Conservation (phyloP, 2,888 invertebrate species). For the Chesias legatella region DNA sequence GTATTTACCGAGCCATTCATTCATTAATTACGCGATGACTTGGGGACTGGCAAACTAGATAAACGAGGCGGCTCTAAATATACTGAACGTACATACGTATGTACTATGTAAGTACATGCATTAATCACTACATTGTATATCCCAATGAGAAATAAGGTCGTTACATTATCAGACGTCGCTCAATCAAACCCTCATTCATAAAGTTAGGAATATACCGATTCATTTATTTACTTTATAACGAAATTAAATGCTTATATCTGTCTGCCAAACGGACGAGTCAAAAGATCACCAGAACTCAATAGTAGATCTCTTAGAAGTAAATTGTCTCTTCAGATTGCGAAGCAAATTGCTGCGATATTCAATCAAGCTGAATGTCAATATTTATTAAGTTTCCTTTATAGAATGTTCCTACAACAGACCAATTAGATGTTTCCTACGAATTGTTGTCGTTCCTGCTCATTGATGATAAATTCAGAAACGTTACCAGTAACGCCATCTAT, state of each 20-base stretch:
- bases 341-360: too few relatives aligned
- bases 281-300: conserved; percentile 12
- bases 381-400: too few relatives aligned
- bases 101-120: conserved; percentile 11
- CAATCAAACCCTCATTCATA: conserved; percentile 22
- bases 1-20: conserved; percentile 21
- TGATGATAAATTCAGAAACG: too few relatives aligned
- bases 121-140: conserved; percentile 23
- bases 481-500: too few relatives aligned
- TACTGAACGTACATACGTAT: conserved; percentile 19
- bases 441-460: too few relatives aligned
- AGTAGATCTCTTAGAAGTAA: conserved; percentile 2
- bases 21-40: conserved; percentile 19
- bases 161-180: conserved; percentile 13
- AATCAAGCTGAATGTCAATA: too few relatives aligned
- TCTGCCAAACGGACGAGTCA: conserved; percentile 5
- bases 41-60: conserved; percentile 21
- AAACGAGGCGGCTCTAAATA: conserved; percentile 22
- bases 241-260: conserved; percentile 4
- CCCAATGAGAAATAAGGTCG: conserved; percentile 19
- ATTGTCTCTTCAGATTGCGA: too few relatives aligned
- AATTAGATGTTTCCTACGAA: too few relatives aligned
- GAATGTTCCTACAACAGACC: too few relatives aligned
- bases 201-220: conserved; percentile 13
- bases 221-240: conserved; percentile 9